These are phyloP conservation scores for Poeciliopsis occidentalis DNA, from an alignment of 2,113 vertebrate genomes.

Conservation along the genomic window DNA sequence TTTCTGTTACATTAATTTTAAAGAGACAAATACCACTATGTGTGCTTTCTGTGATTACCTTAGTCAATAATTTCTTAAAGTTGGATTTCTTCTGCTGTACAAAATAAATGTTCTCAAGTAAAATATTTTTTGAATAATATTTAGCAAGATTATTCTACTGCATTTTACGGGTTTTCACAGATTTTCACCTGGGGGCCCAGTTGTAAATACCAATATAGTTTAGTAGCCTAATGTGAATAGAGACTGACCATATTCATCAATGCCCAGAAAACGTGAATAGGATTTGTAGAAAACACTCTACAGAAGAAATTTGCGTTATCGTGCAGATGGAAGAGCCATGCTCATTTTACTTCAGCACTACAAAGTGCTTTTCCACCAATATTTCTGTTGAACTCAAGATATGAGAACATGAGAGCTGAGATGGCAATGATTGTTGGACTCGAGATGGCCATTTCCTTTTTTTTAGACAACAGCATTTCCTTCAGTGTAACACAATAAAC, in stretches of 20 bases:
- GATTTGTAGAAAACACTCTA: conserved; percentile 23
- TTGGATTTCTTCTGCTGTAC: no score
- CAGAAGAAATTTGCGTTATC: conserved; percentile 20
- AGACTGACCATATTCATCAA: conserved; percentile 17
- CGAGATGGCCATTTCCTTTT: conserved; percentile 52
- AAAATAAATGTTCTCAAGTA: no score
- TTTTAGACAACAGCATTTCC: conserved; percentile 55
- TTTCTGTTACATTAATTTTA: background rate
- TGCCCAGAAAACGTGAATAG: conserved; percentile 12
- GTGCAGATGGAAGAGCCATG: background rate
- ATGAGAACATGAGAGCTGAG: conserved; percentile 33
- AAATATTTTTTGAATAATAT: no score
- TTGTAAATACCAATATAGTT: background rate
- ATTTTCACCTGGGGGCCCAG: no score
- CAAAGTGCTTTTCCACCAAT: conserved; percentile 23
- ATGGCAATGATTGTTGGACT: conserved; percentile 9
- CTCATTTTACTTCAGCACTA: conserved; percentile 15
- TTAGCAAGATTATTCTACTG: no score
- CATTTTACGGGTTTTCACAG: no score
- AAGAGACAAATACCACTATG: background rate
- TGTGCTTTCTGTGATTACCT: no score
- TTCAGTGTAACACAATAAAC: conserved; percentile 61
- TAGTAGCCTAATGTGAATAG: background rate
- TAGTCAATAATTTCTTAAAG: no score
- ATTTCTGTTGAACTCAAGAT: conserved; percentile 43